Conservation (phyloP, 1,140 invertebrate species). For the Helicoverpa armigera region DNA sequence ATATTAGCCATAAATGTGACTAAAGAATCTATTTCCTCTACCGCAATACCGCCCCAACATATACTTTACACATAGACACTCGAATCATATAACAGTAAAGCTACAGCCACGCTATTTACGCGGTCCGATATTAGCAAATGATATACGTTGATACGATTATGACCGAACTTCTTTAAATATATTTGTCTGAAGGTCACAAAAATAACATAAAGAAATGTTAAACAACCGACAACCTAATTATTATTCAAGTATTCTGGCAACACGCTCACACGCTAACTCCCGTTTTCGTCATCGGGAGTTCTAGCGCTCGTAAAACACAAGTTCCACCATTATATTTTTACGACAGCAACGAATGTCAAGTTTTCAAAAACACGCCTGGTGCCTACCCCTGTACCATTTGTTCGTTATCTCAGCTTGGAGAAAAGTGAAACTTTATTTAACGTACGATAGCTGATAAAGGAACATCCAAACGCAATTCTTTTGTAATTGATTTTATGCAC, state of each 20-base stretch:
- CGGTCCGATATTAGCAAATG: neutral
- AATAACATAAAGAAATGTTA: conserved; percentile 10
- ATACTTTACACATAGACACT: conserved; percentile 23
- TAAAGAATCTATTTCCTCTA: conserved; percentile 82
- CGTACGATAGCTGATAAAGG: neutral
- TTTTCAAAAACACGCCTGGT: conserved; percentile 66
- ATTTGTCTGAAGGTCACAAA: conserved; percentile 15
- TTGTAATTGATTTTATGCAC: neutral
- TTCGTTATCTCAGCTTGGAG: conserved; percentile 59
- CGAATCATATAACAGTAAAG: neutral
- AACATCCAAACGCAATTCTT: neutral
- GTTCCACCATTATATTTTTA: conserved; percentile 77
- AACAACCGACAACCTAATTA: conserved; percentile 34
- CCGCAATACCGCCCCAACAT: conserved; percentile 23
- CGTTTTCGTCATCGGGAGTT: conserved; percentile 61
- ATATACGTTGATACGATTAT: neutral
- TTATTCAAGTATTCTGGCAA: conserved; percentile 22
- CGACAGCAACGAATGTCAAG: conserved; percentile 75
- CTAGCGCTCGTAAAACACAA: conserved; percentile 72
- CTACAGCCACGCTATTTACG: neutral
- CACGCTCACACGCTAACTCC: conserved; percentile 52
- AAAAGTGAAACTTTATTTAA: conserved; percentile 8
- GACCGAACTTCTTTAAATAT: neutral
- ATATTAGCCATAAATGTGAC: conserved; percentile 86
- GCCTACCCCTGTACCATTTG: conserved; percentile 50